A percentile compares a stretch with the other conserved stretches of the same genome.
phyloP scores from a whole-genome alignment of 2,113 vertebrate species.

The Haplochromis vanheusdeni region DNA sequence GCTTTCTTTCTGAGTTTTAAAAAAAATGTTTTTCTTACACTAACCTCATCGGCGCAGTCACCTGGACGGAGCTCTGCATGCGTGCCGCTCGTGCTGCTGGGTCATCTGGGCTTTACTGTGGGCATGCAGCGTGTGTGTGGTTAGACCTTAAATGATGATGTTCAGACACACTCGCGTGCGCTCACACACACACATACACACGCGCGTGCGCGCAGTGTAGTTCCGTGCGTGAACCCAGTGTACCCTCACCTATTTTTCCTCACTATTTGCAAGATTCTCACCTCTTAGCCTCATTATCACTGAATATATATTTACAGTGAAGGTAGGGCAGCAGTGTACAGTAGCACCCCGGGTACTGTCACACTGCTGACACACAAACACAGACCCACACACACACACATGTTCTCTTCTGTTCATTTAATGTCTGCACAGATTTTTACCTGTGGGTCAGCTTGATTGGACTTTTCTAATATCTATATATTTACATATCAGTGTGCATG shows the following conservation, averaged over 20 bases:
- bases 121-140: constrained; percentile 35
- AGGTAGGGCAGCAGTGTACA: not conserved
- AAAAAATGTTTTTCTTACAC: constrained; percentile 18
- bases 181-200: not conserved
- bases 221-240: constrained; percentile 21
- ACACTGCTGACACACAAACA: not conserved
- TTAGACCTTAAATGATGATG: constrained; percentile 3
- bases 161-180: not conserved
- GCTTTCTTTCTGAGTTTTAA: constrained; percentile 21
- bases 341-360: not conserved
- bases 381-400: not conserved
- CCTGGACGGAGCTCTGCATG: constrained; percentile 33
- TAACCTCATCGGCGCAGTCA: constrained; percentile 58
- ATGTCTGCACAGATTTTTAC: not conserved
- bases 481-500: not conserved
- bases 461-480: constrained; percentile 22
- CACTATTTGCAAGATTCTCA: not conserved
- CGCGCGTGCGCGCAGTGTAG: not conserved
- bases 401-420: not conserved
- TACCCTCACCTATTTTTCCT: constrained; percentile 32
- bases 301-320: not conserved
- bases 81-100: constrained; percentile 31
- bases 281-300: constrained; percentile 3
- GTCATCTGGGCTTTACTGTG: constrained; percentile 50
- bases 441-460: constrained; percentile 22